Percentiles rank a stretch among this genome's conserved stretches.
Conservation (phyloP, 1,140 invertebrate genomes). For the Heliconius melpomene region DNA sequence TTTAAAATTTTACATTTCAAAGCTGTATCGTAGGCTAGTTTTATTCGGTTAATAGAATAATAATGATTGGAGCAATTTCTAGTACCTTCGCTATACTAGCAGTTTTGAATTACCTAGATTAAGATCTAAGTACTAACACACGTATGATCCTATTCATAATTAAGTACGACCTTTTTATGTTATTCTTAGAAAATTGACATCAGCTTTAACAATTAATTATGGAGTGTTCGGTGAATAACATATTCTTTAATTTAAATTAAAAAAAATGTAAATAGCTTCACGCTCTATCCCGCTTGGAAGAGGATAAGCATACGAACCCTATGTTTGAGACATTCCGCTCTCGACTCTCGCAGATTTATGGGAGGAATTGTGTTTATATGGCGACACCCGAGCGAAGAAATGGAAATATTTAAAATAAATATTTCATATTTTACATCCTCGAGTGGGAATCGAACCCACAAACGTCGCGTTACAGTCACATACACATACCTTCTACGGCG, state of each 20-base stretch:
- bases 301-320: background rate
- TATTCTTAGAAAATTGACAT: background rate
- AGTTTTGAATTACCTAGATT: conserved; percentile 3
- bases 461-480: too few relatives aligned
- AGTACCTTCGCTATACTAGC: background rate
- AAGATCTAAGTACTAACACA: background rate
- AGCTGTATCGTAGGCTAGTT: background rate
- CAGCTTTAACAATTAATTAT: background rate
- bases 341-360: too few relatives aligned
- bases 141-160: background rate
- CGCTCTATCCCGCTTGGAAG: too few relatives aligned
- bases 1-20: too few relatives aligned
- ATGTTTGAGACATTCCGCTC: background rate
- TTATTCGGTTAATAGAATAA: conserved; percentile 14
- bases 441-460: too few relatives aligned
- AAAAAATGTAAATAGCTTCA: too few relatives aligned
- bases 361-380: too few relatives aligned
- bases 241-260: background rate
- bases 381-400: too few relatives aligned
- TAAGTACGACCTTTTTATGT: conserved; percentile 11
- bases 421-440: too few relatives aligned
- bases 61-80: background rate
- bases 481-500: too few relatives aligned
- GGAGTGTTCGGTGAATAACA: too few relatives aligned
- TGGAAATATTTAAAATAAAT: too few relatives aligned